These are phyloP conservation scores for Bubo bubo DNA, from an alignment of 2,113 vertebrate genomes.

Conservation along the genomic window DNA sequence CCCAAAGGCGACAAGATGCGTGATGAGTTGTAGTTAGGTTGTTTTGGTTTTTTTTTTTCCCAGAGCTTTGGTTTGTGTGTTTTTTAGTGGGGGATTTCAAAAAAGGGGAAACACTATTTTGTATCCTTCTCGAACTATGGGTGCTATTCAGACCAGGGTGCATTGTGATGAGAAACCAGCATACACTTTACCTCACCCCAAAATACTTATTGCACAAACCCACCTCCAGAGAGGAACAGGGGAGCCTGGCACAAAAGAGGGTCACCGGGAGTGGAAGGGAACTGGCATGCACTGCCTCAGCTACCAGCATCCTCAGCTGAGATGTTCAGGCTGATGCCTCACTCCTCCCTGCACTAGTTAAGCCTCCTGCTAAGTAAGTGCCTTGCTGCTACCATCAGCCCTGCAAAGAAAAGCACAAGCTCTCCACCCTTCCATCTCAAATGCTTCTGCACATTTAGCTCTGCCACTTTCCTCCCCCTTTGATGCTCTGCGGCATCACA, in stretches of 20 bases:
- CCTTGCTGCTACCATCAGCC: background rate
- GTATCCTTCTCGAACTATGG: slow-evolving; percentile 61
- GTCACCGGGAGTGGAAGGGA: background rate
- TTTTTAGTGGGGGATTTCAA: slow-evolving; percentile 13
- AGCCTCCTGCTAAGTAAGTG: background rate
- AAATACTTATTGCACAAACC: slow-evolving; percentile 41
- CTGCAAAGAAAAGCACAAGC: background rate
- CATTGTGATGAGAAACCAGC: slow-evolving; percentile 40
- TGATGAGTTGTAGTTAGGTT: slow-evolving; percentile 85
- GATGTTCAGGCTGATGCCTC: background rate
- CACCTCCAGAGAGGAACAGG: slow-evolving; percentile 21
- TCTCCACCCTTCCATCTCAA: background rate
- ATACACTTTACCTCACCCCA: slow-evolving; percentile 58
- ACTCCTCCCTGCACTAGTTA: background rate
- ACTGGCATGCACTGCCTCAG: background rate
- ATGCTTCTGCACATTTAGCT: background rate
- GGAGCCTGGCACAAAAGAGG: background rate
- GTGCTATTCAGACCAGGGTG: slow-evolving; percentile 65
- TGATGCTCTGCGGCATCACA: accelerated
- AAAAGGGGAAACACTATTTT: slow-evolving; percentile 56
- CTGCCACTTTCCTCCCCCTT: background rate
- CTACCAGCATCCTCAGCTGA: background rate
- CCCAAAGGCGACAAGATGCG: slow-evolving; percentile 95
- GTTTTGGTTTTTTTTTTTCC: background rate
- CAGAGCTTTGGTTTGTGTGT: slow-evolving; percentile 32